Evolutionary conservation across 1,140 invertebrate genomes (phyloP), one percentile per base, ranked within the genome.

Genomic region (Megathymus violae): DNA sequence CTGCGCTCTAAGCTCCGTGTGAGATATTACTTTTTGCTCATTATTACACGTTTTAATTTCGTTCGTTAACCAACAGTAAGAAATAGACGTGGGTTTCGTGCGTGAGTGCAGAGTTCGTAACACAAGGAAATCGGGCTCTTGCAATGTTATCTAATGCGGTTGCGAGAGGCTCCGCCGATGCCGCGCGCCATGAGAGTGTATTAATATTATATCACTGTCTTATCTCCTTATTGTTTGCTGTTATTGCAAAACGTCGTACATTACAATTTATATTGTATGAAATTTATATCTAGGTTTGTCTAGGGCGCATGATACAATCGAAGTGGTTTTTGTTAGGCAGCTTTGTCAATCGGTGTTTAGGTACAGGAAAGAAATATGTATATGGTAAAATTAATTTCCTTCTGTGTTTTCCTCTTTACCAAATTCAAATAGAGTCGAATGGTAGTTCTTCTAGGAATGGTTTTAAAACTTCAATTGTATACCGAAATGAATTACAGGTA

Each of bases 71-170:
- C 64, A 58, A 50, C 31, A 70, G 64, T 66, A 72, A 76, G 67
- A 68, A 74, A 71, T 71, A 61, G 43, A 66, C 77, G 63, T 61
- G 48, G 31, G 52, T 48, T 62, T 63, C 72, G 65, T 74, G 73
- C 64, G 73, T 64, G 72, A 59, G 48, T 40, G 60, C 50, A 63
- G 50, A 64, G 67, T 48, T 80, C 79, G 84, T 82, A 87, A 89
- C 70, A 87, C 65, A 34, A 82, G 84, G 80, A 89, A 87, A 80
- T 74, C 19, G 38, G 69, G 48, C 63, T 76, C 69, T 86, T 63
- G 60, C 71, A 74, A 74, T 67, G 76, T 88, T 88, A 88, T 85
- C 79, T 86, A 86, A 86, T 69, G 60, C 64, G 56, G 41, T 71
- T 64, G 63, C 56, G 61, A 62, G 65, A 69, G 56, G 40, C 50